Evolutionary conservation across 2,113 vertebrate species (phyloP).

Genomic region (Psittacara wagleri): DNA sequence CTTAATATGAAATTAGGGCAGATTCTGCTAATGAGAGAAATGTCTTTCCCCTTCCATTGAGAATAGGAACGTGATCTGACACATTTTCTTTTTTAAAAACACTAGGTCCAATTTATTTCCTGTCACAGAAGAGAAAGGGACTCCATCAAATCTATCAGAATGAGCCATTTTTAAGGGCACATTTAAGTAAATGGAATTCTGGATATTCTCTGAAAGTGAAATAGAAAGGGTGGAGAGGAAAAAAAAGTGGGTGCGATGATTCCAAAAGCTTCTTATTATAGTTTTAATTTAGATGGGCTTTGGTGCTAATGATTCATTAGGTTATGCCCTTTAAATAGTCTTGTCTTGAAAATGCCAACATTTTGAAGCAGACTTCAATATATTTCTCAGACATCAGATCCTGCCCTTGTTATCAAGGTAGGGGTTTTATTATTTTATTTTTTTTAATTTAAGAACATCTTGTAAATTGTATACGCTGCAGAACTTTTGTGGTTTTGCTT

Average conservation of each 20-base stretch:
- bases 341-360: slow-evolving; percentile 66
- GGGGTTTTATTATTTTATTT: not conserved
- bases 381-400: slow-evolving; percentile 51
- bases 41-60: not conserved
- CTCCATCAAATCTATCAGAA: slow-evolving; percentile 7
- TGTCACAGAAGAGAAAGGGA: not conserved
- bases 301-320: slow-evolving; percentile 69
- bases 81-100: slow-evolving; percentile 21
- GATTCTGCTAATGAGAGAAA: not conserved
- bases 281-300: slow-evolving; percentile 70
- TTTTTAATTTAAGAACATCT: slow-evolving; percentile 7
- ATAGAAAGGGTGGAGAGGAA: slow-evolving; percentile 3
- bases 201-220: slow-evolving; percentile 14
- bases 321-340: slow-evolving; percentile 68
- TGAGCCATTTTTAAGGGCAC: not conserved
- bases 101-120: not conserved
- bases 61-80: not conserved
- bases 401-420: slow-evolving; percentile 24
- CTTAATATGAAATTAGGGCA: slow-evolving; percentile 8
- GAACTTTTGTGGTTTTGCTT: slow-evolving; percentile 36
- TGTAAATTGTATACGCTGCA: not conserved
- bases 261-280: slow-evolving; percentile 61
- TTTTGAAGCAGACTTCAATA: slow-evolving; percentile 51
- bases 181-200: slow-evolving; percentile 30
- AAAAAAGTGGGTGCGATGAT: not conserved